Conservation (phyloP, 2,113 vertebrate species). For the Centropus bengalensis region DNA sequence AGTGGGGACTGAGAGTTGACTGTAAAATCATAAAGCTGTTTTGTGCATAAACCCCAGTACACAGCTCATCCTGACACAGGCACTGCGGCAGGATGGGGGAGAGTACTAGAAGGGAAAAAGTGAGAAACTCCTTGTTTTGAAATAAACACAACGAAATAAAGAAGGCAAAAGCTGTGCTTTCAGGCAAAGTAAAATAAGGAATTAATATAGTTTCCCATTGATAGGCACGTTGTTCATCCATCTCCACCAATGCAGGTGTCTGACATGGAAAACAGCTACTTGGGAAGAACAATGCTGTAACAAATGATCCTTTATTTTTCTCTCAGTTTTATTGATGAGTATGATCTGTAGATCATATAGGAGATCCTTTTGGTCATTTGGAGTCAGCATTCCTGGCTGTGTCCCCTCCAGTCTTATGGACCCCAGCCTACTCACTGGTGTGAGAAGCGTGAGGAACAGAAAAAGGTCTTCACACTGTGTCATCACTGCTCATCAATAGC, state of each 20-base stretch:
- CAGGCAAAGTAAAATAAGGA: background rate
- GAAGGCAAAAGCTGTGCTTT: background rate
- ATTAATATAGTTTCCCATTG: background rate
- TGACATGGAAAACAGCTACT: fast-evolving
- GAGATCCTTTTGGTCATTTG: background rate
- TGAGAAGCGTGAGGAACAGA: background rate
- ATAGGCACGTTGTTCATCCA: background rate
- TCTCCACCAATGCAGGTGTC: background rate
- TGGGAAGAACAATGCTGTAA: background rate
- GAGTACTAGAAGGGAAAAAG: background rate
- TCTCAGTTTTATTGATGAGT: background rate
- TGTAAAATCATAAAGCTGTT: background rate
- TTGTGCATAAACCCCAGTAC: background rate
- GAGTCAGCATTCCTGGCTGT: background rate
- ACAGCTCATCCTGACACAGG: background rate
- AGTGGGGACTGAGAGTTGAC: background rate
- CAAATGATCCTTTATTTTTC: background rate
- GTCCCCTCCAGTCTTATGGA: background rate
- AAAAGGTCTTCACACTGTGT: background rate
- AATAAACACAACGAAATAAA: background rate
- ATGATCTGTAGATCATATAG: fast-evolving
- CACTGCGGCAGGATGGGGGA: background rate
- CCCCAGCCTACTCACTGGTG: background rate
- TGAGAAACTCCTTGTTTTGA: background rate
- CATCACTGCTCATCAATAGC: background rate